Evolutionary conservation across 2,113 vertebrate species (phyloP).

Genomic region (Burhinus oedicnemus): DNA sequence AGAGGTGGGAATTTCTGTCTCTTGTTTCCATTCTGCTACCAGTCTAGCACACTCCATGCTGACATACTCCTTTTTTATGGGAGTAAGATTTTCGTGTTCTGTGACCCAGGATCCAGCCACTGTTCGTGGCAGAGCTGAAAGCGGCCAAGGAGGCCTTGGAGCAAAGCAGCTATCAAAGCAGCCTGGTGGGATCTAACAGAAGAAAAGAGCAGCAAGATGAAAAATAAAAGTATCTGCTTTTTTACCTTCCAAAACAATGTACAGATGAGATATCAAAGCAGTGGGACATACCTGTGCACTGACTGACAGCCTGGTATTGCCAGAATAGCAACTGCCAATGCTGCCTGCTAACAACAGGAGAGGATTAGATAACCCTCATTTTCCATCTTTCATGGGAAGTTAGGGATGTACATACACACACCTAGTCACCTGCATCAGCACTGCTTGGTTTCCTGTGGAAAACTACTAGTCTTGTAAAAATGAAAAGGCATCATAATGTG

Average conservation of each 20-base stretch:
- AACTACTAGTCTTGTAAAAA: neutral
- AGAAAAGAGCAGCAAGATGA: neutral
- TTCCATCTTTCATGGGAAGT: neutral
- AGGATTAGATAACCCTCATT: neutral
- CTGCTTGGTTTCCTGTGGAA: neutral
- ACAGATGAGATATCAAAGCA: neutral
- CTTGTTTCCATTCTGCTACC: neutral
- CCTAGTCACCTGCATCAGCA: neutral
- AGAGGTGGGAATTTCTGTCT: neutral
- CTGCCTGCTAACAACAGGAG: neutral
- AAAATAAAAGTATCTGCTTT: neutral
- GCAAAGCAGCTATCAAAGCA: neutral
- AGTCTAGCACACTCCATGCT: neutral
- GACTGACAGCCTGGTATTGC: neutral
- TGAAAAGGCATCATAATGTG: neutral
- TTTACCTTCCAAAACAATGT: neutral
- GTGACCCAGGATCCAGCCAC: neutral
- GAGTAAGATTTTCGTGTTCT: neutral
- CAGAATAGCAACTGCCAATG: neutral
- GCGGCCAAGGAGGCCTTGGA: neutral
- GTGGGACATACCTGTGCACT: neutral
- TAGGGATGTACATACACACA: fast-evolving
- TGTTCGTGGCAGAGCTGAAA: neutral
- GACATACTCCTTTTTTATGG: neutral
- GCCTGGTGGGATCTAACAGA: neutral